These are phyloP conservation scores for Iphiclides podalirius DNA, from an alignment of 2,888 invertebrate species.

Conservation along the genomic window DNA sequence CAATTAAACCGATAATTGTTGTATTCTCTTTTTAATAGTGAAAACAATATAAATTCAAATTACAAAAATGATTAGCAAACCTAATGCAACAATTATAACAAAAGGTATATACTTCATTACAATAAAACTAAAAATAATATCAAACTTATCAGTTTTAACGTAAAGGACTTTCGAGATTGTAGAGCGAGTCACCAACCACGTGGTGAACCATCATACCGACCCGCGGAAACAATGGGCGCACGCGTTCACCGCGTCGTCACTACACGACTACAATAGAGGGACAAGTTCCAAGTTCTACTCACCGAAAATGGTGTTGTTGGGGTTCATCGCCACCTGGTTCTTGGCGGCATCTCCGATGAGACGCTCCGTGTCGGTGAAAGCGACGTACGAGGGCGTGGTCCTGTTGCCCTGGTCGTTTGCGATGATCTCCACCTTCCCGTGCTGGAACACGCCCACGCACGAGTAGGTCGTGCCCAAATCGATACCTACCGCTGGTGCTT, in stretches of 20 bases:
- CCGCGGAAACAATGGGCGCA: not conserved
- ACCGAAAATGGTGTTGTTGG: constrained; percentile 92
- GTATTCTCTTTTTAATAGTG: too few relatives aligned
- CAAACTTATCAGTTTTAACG: too few relatives aligned
- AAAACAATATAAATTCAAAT: too few relatives aligned
- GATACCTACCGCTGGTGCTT: constrained; percentile 95
- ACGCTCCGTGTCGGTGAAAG: constrained; percentile 91
- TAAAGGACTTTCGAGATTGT: not conserved
- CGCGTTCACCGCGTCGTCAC: not conserved
- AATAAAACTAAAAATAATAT: too few relatives aligned
- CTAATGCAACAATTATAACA: too few relatives aligned
- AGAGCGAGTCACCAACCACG: constrained; percentile 2
- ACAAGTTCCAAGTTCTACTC: too few relatives aligned
- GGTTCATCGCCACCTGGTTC: constrained; percentile 93
- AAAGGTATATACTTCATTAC: too few relatives aligned
- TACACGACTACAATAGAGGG: not conserved
- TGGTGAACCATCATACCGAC: not conserved
- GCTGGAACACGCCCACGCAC: constrained; percentile 95
- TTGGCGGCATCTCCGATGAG: constrained; percentile 92
- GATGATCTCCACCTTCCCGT: constrained; percentile 94
- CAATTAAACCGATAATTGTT: not conserved
- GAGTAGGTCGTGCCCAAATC: constrained; percentile 98
- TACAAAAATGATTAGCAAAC: too few relatives aligned
- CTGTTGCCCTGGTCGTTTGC: constrained; percentile 95
- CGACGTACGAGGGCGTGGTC: constrained; percentile 92